Conservation (phyloP, 2,113 vertebrate genomes). For the Brachirus orientalis region DNA sequence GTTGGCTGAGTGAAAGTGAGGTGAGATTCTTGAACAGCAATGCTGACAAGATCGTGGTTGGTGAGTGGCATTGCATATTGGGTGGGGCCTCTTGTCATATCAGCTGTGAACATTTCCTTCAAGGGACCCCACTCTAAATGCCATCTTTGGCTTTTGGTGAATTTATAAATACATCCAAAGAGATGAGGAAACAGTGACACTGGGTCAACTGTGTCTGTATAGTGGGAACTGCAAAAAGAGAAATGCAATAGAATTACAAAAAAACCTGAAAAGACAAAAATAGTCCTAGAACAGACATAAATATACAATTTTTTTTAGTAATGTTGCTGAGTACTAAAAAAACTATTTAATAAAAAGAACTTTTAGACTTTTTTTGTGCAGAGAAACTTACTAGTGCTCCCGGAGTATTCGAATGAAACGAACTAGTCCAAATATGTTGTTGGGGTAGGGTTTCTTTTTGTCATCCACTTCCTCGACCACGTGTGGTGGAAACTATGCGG, state of each 20-base stretch:
- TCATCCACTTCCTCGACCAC: conserved; percentile 48
- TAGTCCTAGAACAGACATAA: too few relatives aligned
- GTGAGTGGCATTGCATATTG: too few relatives aligned
- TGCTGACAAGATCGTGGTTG: neutral
- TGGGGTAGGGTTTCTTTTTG: conserved; percentile 45
- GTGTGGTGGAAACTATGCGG: conserved; percentile 49
- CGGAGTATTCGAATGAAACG: conserved; percentile 65
- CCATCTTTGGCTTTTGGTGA: too few relatives aligned
- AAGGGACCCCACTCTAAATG: conserved; percentile 15
- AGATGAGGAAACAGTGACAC: conserved; percentile 59
- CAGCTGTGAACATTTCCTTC: conserved; percentile 38
- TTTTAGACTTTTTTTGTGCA: neutral
- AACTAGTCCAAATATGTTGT: conserved; percentile 56
- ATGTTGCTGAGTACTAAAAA: too few relatives aligned
- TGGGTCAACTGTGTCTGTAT: conserved; percentile 19
- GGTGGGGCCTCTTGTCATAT: neutral
- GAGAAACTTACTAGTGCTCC: conserved; percentile 62
- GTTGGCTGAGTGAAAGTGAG: neutral
- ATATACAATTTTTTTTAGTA: too few relatives aligned
- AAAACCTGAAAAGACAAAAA: too few relatives aligned
- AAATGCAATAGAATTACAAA: too few relatives aligned
- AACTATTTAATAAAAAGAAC: too few relatives aligned
- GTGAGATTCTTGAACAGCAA: neutral
- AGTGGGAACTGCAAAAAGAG: conserved; percentile 29
- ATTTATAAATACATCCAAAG: conserved; percentile 50